phyloP scores from a whole-genome alignment of 1,140 invertebrate genomes.

The Rhysida immarginata region DNA sequence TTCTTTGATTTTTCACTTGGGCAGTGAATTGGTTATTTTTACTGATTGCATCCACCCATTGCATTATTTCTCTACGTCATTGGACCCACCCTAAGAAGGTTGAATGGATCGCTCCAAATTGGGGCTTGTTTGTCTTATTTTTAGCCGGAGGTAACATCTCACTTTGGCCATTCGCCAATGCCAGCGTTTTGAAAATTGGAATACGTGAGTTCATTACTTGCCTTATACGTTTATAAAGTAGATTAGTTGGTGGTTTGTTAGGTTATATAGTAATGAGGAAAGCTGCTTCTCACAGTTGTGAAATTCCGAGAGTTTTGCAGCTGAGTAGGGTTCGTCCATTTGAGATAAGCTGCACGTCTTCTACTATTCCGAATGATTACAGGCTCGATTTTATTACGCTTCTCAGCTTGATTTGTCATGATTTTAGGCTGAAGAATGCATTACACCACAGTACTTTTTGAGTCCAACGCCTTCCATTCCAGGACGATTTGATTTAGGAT shows the following conservation, averaged over 20 bases:
- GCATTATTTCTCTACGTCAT: too few species aligned
- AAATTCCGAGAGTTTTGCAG: too few species aligned
- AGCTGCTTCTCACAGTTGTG: not conserved
- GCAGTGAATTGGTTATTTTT: too few species aligned
- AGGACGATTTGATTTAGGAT: too few species aligned
- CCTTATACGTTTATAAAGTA: not conserved
- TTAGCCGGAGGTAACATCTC: conserved; percentile 4
- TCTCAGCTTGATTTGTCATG: not conserved
- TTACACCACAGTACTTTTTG: too few species aligned
- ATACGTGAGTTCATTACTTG: not conserved
- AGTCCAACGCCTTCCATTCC: too few species aligned
- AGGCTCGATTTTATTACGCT: not conserved
- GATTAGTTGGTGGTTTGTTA: not conserved
- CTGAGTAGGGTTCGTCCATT: too few species aligned
- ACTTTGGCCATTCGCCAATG: conserved; percentile 1
- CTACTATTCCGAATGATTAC: not conserved
- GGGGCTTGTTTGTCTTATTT: conserved; percentile 7
- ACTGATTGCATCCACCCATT: too few species aligned
- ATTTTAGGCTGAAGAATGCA: too few species aligned
- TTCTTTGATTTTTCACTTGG: too few species aligned
- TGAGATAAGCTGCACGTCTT: not conserved
- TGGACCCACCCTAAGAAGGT: not conserved
- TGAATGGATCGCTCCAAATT: conserved; percentile 6
- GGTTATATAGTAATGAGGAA: not conserved
- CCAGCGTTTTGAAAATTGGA: not conserved